Percentiles rank a stretch among this genome's conserved stretches.
Evolutionary conservation across 2,113 vertebrate genomes (phyloP).

Genomic region (Psilopogon haemacephalus): DNA sequence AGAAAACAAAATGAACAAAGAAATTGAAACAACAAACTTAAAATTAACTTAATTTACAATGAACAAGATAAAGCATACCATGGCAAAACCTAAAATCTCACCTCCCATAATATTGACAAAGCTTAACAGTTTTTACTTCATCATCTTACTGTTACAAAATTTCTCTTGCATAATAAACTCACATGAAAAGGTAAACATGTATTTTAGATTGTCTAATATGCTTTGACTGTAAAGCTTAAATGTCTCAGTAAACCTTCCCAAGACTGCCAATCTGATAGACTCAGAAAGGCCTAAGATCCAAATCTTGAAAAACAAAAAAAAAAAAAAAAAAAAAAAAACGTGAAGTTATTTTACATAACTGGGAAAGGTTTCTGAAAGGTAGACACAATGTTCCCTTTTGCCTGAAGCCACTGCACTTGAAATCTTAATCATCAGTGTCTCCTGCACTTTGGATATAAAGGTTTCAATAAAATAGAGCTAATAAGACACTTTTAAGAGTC

Average conservation of each 20-base stretch:
- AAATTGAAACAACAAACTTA: background rate
- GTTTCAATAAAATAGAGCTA: background rate
- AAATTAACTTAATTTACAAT: background rate
- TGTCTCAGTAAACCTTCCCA: background rate
- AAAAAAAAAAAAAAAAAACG: too few species aligned
- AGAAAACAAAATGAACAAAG: background rate
- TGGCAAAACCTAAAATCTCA: background rate
- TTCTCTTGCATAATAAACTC: background rate
- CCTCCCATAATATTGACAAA: background rate
- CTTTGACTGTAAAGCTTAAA: background rate
- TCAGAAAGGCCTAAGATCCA: background rate
- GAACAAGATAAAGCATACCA: background rate
- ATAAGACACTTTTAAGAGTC: background rate
- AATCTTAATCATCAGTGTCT: background rate
- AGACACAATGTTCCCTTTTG: background rate
- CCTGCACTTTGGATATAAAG: background rate
- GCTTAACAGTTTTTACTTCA: background rate
- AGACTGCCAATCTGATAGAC: background rate
- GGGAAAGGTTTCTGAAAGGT: background rate
- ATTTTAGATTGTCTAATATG: background rate
- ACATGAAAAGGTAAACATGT: background rate
- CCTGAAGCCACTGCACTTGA: background rate
- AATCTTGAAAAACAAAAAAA: background rate
- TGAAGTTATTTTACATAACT: background rate
- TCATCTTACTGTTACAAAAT: background rate